Conservation (phyloP, 2,888 invertebrate genomes). For the Drosophila cyrtoloma region DNA sequence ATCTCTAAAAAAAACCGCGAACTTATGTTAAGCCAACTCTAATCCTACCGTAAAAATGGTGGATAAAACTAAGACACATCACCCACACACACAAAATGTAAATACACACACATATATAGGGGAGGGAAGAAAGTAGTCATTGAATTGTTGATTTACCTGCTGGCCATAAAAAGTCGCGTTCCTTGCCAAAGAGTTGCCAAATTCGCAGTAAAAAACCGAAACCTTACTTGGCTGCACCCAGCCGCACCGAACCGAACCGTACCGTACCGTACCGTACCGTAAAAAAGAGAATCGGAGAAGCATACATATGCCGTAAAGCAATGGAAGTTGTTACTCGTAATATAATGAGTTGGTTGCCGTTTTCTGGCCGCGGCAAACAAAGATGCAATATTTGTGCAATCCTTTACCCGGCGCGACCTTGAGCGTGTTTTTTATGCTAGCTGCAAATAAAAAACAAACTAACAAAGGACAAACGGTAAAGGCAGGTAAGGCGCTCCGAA, state of each 20-base stretch:
- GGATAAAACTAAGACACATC: conserved; percentile 68
- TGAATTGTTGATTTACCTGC: conserved; percentile 58
- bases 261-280: conserved; percentile 10
- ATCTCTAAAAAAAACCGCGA: conserved; percentile 65
- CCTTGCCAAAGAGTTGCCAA: conserved; percentile 72
- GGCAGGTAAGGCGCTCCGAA: conserved; percentile 62
- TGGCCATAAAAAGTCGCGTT: conserved; percentile 61
- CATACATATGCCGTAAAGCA: conserved; percentile 41
- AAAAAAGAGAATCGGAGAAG: conserved; percentile 27
- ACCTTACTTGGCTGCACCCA: neutral
- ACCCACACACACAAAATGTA: conserved; percentile 2
- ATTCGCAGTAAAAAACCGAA: conserved; percentile 65
- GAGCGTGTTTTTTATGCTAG: conserved; percentile 61
- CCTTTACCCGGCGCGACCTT: conserved; percentile 74
- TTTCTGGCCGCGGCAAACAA: conserved; percentile 47
- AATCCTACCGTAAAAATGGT: conserved; percentile 79
- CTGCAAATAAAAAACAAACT: neutral
- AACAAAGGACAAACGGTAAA: neutral
- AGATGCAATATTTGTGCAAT: conserved; percentile 84
- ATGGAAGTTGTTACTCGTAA: conserved; percentile 31
- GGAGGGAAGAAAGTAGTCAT: conserved; percentile 25
- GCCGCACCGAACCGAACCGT: neutral
- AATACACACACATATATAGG: conserved; percentile 10
- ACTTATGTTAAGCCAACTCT: conserved; percentile 70
- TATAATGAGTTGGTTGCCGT: conserved; percentile 63